phyloP scores from a whole-genome alignment of 2,113 vertebrate species.

The Apus apus region DNA sequence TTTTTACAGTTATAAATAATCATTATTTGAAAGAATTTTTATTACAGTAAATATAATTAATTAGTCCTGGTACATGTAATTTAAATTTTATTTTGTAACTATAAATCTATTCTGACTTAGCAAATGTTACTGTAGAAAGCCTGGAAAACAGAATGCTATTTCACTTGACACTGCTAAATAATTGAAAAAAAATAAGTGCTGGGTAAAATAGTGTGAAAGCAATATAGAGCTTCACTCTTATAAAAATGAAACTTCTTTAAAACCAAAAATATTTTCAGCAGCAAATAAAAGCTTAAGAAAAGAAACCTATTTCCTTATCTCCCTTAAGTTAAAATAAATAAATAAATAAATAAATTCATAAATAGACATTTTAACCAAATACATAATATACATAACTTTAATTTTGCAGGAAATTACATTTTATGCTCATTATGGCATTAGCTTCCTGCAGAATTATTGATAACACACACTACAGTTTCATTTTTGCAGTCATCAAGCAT shows the following conservation, averaged over 20 bases:
- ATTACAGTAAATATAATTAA: slow-evolving; percentile 24
- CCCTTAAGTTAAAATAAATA: neutral
- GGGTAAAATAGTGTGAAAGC: slow-evolving; percentile 40
- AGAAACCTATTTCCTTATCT: neutral
- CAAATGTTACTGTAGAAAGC: neutral
- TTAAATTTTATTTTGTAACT: neutral
- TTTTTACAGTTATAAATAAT: slow-evolving; percentile 15
- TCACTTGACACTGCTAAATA: slow-evolving; percentile 52
- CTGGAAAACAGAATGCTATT: slow-evolving; percentile 44
- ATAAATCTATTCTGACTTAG: slow-evolving; percentile 47
- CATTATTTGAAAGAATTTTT: slow-evolving; percentile 21
- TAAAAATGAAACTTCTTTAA: slow-evolving; percentile 45
- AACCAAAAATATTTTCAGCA: slow-evolving; percentile 32
- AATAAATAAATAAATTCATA: neutral
- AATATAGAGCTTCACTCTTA: slow-evolving; percentile 15
- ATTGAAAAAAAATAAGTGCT: slow-evolving; percentile 49
- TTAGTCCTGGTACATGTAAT: neutral
- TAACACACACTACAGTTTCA: neutral
- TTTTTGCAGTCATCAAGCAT: neutral
- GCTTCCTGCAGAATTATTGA: neutral
- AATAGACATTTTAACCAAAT: neutral
- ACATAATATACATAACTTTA: neutral
- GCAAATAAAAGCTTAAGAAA: neutral
- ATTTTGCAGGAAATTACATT: neutral
- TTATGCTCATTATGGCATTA: neutral